Conservation (phyloP, 2,113 vertebrate species). For the Sylvia atricapilla region DNA sequence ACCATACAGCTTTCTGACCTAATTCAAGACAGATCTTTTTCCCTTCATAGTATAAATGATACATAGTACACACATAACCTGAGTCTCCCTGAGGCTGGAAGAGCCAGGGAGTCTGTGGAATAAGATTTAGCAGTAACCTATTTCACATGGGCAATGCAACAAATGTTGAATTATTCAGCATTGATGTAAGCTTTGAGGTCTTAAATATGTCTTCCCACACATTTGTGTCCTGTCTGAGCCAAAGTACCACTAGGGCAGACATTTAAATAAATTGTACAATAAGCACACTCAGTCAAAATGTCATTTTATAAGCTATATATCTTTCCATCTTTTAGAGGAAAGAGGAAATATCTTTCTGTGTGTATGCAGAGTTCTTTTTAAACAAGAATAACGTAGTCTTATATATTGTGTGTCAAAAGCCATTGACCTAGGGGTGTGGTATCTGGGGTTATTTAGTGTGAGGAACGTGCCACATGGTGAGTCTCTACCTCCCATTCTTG, state of each 20-base stretch:
- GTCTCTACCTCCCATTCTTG: not conserved
- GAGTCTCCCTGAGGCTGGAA: not conserved
- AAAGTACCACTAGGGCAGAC: not conserved
- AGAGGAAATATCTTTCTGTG: not conserved
- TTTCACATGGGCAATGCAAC: not conserved
- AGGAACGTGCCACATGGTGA: not conserved
- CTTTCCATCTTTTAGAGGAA: not conserved
- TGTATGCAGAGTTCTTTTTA: not conserved
- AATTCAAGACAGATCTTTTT: not conserved
- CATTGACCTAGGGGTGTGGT: not conserved
- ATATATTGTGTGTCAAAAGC: not conserved
- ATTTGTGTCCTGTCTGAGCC: not conserved
- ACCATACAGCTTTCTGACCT: not conserved
- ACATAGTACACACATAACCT: not conserved
- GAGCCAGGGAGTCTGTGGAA: not conserved
- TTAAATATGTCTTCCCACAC: not conserved
- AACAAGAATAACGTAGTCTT: not conserved
- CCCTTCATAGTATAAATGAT: not conserved
- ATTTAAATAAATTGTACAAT: not conserved
- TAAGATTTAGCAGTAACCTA: not conserved
- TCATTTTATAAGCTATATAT: not conserved
- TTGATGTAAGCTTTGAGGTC: not conserved
- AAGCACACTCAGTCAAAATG: not conserved
- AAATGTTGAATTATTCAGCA: not conserved
- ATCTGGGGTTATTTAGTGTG: not conserved